phyloP scores from a whole-genome alignment of 2,888 invertebrate genomes.

The Melinaea menophilus region DNA sequence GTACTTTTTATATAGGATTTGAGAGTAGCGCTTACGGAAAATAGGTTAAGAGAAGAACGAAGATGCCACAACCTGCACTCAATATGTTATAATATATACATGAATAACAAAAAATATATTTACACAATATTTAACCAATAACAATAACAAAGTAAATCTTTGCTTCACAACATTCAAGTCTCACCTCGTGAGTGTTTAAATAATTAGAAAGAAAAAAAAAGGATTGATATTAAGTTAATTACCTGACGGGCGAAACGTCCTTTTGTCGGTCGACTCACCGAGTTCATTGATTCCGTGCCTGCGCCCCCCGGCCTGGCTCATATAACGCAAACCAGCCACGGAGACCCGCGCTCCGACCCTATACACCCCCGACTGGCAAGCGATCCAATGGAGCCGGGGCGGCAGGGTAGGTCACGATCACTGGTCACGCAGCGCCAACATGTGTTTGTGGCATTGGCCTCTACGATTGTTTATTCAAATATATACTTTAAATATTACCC shows the following conservation, averaged over 20 bases:
- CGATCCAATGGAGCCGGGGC: slow-evolving; percentile 30
- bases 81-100: background rate
- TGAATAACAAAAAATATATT: too few relatives aligned
- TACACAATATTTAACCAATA: too few relatives aligned
- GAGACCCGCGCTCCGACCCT: slow-evolving; percentile 41
- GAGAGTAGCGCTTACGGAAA: slow-evolving; percentile 1
- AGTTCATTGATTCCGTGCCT: slow-evolving; percentile 76
- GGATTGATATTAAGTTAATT: slow-evolving; percentile 74
- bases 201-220: slow-evolving; percentile 37
- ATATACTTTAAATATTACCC: slow-evolving; percentile 34
- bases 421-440: slow-evolving; percentile 57
- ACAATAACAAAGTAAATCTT: background rate
- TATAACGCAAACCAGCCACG: slow-evolving; percentile 47
- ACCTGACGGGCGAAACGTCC: slow-evolving; percentile 72
- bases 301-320: slow-evolving; percentile 58
- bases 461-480: slow-evolving; percentile 40
- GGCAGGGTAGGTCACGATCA: slow-evolving; percentile 45
- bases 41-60: slow-evolving; percentile 3
- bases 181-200: slow-evolving; percentile 24
- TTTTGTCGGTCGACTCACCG: slow-evolving; percentile 70
- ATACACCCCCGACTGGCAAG: slow-evolving; percentile 31
- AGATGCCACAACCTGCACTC: background rate
- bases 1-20: slow-evolving; percentile 2
- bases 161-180: slow-evolving; percentile 13
- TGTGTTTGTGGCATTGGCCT: slow-evolving; percentile 70